phyloP scores from a whole-genome alignment of 2,113 vertebrate species.

The Bubo bubo region DNA sequence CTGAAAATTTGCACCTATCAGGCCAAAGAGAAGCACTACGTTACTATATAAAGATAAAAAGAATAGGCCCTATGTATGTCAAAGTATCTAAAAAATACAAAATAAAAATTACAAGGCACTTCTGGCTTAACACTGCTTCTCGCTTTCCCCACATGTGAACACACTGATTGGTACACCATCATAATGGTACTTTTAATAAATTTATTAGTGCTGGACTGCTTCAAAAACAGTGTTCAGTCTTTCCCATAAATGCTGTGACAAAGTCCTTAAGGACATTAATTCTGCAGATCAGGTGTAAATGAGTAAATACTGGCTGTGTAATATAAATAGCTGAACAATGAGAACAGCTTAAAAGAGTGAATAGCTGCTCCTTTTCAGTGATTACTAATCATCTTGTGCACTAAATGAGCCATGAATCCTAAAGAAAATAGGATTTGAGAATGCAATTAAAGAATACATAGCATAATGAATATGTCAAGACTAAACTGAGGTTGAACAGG shows the following conservation, averaged over 20 bases:
- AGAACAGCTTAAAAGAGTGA: not conserved
- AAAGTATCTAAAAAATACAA: not conserved
- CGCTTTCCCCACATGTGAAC: not conserved
- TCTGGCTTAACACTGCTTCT: not conserved
- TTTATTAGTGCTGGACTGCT: not conserved
- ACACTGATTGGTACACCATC: not conserved
- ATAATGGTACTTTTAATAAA: not conserved
- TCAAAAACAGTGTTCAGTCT: not conserved
- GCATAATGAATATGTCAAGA: conserved; percentile 2
- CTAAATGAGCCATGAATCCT: not conserved
- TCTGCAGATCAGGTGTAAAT: not conserved
- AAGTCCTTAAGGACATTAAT: not conserved
- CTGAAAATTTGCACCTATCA: not conserved
- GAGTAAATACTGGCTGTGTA: not conserved
- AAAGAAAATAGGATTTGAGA: conserved; percentile 18
- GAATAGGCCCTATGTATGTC: not conserved
- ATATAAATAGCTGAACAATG: not conserved
- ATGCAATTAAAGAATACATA: conserved; percentile 18
- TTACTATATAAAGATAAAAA: not conserved
- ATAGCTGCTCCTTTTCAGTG: not conserved
- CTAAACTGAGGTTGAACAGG: not conserved
- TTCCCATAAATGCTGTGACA: not conserved
- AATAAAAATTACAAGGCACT: not conserved
- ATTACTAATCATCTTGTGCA: not conserved
- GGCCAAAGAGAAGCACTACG: not conserved